Evolutionary conservation across 2,888 invertebrate genomes (phyloP).

Genomic region (Onthophagus sagittarius): DNA sequence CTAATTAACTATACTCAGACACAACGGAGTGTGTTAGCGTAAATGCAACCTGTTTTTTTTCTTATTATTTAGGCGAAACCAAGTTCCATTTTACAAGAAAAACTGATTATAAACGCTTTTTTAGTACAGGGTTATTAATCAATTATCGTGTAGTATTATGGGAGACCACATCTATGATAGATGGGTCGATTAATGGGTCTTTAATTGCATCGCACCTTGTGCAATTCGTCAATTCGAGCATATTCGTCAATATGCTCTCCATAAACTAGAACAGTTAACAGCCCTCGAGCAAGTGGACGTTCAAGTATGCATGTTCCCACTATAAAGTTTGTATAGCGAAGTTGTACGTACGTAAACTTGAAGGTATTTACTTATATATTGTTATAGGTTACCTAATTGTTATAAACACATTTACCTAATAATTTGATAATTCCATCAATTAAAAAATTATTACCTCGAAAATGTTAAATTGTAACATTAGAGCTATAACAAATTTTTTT

Average conservation of each 20-base stretch:
- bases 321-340: neutral
- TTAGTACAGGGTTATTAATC: too few species aligned
- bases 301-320: neutral
- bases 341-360: neutral
- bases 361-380: neutral
- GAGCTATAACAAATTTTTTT: too few species aligned
- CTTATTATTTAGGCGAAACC: too few species aligned
- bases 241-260: neutral
- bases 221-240: neutral
- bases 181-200: neutral
- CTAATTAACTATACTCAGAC: neutral
- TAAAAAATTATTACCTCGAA: too few species aligned
- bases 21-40: neutral
- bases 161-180: too few species aligned
- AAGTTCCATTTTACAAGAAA: too few species aligned
- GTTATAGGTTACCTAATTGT: neutral
- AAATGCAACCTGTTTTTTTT: neutral
- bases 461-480: too few species aligned
- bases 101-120: too few species aligned
- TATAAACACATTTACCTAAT: too few species aligned
- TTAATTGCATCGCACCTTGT: neutral
- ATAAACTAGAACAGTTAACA: neutral
- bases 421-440: too few species aligned
- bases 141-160: too few species aligned
- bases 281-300: neutral